Evolutionary conservation across 2,888 invertebrate species (phyloP).

Genomic region (Hetaerina titia): DNA sequence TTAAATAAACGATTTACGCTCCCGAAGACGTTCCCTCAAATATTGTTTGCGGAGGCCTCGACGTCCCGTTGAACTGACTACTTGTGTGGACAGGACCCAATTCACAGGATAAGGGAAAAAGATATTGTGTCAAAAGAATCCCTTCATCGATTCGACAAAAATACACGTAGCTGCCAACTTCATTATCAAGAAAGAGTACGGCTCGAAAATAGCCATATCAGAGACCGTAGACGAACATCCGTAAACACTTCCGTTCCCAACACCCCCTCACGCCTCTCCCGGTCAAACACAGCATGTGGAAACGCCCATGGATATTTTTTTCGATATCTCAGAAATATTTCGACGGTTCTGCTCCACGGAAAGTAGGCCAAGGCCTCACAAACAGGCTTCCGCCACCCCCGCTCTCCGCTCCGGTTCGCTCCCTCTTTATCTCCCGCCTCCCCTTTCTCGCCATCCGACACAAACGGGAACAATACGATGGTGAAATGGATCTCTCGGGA

Average conservation of each 20-base stretch:
- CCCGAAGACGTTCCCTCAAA: too few relatives aligned
- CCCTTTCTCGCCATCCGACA: neutral
- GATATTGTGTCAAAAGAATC: neutral
- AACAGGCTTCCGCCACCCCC: neutral
- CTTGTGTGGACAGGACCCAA: neutral
- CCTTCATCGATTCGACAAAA: neutral
- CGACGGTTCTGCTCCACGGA: neutral
- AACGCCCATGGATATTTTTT: neutral
- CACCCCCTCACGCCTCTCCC: neutral
- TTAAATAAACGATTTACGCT: neutral
- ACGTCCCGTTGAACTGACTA: too few relatives aligned
- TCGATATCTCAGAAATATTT: neutral
- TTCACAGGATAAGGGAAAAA: neutral
- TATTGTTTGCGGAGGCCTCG: too few relatives aligned
- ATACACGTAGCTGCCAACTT: neutral
- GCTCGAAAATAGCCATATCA: neutral
- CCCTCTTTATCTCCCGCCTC: neutral
- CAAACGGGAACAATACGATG: neutral
- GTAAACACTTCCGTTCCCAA: neutral
- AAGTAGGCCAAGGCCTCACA: conserved; percentile 2
- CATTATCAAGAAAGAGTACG: neutral
- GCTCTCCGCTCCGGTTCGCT: neutral
- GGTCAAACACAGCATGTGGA: neutral
- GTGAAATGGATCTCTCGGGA: neutral
- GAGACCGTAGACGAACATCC: neutral